These are phyloP conservation scores for Chrysocyon brachyurus DNA, from an alignment of 2,797 vertebrate species.

Conservation along the genomic window DNA sequence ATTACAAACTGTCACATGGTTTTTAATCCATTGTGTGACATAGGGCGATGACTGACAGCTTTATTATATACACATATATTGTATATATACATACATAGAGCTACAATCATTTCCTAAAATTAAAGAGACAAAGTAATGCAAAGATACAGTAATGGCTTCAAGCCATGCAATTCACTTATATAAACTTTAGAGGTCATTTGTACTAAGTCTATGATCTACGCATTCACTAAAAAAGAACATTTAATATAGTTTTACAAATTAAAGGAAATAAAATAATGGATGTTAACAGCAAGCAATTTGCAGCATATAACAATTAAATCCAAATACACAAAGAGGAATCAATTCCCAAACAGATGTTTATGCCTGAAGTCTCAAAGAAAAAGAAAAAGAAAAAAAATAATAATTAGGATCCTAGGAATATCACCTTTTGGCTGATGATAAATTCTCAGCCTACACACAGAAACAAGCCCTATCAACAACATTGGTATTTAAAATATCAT, in stretches of 20 bases:
- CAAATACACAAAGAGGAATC: constrained; percentile 59
- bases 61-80: neutral
- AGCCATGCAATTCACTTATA: neutral
- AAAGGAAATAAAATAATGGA: constrained; percentile 71
- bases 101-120: neutral
- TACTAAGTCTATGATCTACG: constrained; percentile 38
- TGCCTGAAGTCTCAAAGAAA: constrained; percentile 57
- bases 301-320: constrained; percentile 74
- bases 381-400: constrained; percentile 63
- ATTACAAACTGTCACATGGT: neutral
- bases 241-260: constrained; percentile 71
- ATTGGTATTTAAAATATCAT: constrained; percentile 51
- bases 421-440: neutral
- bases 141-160: neutral
- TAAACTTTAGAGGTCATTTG: constrained; percentile 47
- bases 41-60: neutral
- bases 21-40: neutral
- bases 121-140: neutral
- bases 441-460: constrained; percentile 46
- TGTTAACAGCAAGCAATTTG: constrained; percentile 64
- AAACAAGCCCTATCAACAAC: neutral
- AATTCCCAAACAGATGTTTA: constrained; percentile 64
- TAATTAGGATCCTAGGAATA: constrained; percentile 56
- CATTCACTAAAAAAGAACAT: constrained; percentile 63
- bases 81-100: neutral